A percentile compares a stretch with the other conserved stretches of the same genome.
Evolutionary conservation across 2,888 invertebrate genomes (phyloP).

Genomic region (Caenorhabditis macrosperma): DNA sequence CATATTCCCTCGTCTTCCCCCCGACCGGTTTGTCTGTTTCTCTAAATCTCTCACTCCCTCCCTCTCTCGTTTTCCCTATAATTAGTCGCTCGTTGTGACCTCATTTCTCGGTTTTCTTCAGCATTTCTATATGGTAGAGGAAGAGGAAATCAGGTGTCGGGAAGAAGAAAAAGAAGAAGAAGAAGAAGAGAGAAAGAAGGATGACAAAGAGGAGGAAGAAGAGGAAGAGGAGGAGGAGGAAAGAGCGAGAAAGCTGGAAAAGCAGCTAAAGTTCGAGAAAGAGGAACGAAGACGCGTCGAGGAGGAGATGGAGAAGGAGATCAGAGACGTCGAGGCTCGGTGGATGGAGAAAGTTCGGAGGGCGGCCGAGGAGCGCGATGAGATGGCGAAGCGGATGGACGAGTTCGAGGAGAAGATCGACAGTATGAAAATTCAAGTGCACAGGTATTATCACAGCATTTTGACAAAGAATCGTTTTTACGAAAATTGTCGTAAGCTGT

Average conservation of each 20-base stretch:
- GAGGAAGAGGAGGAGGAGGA: constrained; percentile 32
- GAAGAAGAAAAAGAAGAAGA: too few species aligned
- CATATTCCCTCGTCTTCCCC: too few species aligned
- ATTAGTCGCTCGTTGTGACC: constrained; percentile 44
- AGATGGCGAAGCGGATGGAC: constrained; percentile 51
- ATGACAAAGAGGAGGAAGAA: neutral
- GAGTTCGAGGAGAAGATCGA: constrained; percentile 70
- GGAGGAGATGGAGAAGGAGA: constrained; percentile 67
- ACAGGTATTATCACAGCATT: too few species aligned
- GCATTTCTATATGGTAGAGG: constrained; percentile 33
- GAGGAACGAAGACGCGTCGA: constrained; percentile 40
- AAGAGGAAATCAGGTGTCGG: too few species aligned
- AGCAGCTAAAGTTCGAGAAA: constrained; percentile 53
- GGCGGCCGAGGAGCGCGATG: constrained; percentile 60
- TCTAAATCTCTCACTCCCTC: neutral
- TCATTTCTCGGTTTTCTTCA: constrained; percentile 34
- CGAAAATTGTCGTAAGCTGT: neutral
- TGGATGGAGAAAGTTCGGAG: constrained; percentile 69
- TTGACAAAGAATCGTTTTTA: too few species aligned
- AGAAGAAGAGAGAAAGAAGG: neutral
- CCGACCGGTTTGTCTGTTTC: constrained; percentile 38
- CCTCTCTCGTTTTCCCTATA: constrained; percentile 8
- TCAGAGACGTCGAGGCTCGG: constrained; percentile 59
- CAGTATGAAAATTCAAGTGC: constrained; percentile 61
- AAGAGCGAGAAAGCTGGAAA: constrained; percentile 49